These are phyloP conservation scores for Ptilonorhynchus violaceus DNA, from an alignment of 2,113 vertebrate species.

Conservation along the genomic window DNA sequence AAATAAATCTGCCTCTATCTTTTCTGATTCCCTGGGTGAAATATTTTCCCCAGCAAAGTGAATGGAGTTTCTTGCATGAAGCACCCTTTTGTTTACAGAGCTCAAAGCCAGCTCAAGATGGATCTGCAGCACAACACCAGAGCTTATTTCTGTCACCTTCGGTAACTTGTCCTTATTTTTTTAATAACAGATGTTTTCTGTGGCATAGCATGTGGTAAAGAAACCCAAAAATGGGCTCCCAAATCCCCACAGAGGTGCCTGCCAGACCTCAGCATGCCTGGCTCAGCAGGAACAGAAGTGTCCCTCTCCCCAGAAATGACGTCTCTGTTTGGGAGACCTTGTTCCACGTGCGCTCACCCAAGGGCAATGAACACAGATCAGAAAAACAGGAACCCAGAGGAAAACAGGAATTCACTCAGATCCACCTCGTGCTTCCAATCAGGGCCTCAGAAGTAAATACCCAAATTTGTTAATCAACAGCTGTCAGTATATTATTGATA, in stretches of 20 bases:
- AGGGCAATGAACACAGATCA: not conserved
- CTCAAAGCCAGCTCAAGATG: not conserved
- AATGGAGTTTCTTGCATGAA: not conserved
- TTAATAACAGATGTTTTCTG: not conserved
- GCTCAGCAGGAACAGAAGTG: not conserved
- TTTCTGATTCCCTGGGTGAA: not conserved
- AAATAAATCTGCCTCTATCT: not conserved
- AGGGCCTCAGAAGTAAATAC: not conserved
- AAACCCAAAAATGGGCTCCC: not conserved
- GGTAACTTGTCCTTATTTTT: not conserved
- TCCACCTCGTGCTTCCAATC: not conserved
- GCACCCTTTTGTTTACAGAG: not conserved
- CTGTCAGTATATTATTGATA: not conserved
- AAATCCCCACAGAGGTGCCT: not conserved
- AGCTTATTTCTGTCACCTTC: not conserved
- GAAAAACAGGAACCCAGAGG: not conserved
- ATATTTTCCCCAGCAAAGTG: not conserved
- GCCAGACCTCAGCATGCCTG: not conserved
- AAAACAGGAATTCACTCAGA: not conserved
- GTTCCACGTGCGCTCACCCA: accelerated
- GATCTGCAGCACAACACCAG: not conserved
- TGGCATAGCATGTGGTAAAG: not conserved
- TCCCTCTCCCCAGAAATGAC: not conserved
- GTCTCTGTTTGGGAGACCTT: not conserved
- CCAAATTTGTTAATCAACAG: not conserved